Base-by-base conservation (phyloP, 2,113 vertebrate genomes). In the Stictonetta naevosa region DNA sequence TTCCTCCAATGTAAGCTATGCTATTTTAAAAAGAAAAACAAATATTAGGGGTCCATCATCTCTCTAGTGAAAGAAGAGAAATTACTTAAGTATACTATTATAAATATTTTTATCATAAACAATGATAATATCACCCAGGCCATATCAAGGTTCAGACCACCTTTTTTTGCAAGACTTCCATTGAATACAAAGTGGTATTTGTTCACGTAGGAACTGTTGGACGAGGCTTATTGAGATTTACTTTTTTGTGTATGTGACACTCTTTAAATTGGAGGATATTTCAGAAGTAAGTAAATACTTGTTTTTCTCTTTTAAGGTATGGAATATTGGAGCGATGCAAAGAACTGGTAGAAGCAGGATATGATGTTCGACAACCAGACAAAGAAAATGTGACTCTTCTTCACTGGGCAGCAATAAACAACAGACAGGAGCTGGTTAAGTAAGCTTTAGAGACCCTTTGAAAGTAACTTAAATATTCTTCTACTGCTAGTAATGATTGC, bases 371-470 rank as follows among this genome's bases (percentile, higher is more conserved):
- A 76, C 99, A 99, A 52, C 98, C 99, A 14, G 99, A 99, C 97
- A 99, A 98, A 95, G 99, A 99, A 97, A 99, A 99, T 21, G 99
- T 99, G 55, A 98, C 99, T 3, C 97, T 99, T 88, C 98, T 99
- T 96, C 99, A 99, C 96, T 99, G 99, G 99, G 99, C 99, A 14
- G 98, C 99, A 42, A 99, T 99, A 96, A 99, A 99, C 98, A 99
- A 99, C 98, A 98, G 99, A 53, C 95, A 96, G 68, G 99, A 99
- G 91, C 98, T 99, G 83, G 98, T 99, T 88, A 99, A 98, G 99
- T 99, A 98, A 98, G 99, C 50, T 66, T 34, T 38, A 1, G 52
- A 90, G 59, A 76, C 10, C 81, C 26, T 63, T 46, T n/a, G 48
- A 76, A 55, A 82, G 56, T 83, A 25, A 34, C 46, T 36, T 11